Conservation (phyloP, 2,797 vertebrate genomes). For the Siniperca obscura region DNA sequence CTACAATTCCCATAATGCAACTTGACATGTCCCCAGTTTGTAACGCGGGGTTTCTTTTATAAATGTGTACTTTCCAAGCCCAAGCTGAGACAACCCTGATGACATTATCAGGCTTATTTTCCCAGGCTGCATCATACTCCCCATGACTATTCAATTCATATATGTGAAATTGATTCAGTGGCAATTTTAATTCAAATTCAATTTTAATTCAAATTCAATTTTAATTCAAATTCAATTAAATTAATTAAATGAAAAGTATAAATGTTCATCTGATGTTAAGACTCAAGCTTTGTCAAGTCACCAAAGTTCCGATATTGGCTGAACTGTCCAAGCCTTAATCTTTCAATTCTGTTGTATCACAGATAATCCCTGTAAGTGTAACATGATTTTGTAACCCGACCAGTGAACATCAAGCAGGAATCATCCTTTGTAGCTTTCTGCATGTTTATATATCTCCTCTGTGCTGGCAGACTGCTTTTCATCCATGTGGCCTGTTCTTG, state of each 20-base stretch:
- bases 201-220: too few species aligned
- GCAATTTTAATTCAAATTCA: too few species aligned
- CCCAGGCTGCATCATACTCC: not conserved
- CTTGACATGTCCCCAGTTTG: not conserved
- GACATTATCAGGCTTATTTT: not conserved
- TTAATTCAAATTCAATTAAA: not conserved
- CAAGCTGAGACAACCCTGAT: not conserved
- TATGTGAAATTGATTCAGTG: not conserved
- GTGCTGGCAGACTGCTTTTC: constrained; percentile 56
- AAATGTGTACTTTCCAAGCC: not conserved
- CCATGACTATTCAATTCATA: not conserved
- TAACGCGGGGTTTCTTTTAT: not conserved
- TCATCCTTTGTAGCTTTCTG: not conserved
- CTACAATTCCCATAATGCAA: constrained; percentile 13
- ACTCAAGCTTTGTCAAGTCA: not conserved
- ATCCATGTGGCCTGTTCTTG: constrained; percentile 67
- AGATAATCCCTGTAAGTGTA: not conserved
- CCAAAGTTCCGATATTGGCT: not conserved
- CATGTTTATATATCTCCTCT: constrained; percentile 31
- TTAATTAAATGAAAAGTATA: not conserved
- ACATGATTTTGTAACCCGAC: not conserved
- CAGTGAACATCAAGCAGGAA: not conserved
- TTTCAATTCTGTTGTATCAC: not conserved
- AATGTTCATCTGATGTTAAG: not conserved
- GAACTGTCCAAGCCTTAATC: not conserved